phyloP scores from a whole-genome alignment of 2,113 vertebrate genomes.

The Sakesphorus luctuosus region DNA sequence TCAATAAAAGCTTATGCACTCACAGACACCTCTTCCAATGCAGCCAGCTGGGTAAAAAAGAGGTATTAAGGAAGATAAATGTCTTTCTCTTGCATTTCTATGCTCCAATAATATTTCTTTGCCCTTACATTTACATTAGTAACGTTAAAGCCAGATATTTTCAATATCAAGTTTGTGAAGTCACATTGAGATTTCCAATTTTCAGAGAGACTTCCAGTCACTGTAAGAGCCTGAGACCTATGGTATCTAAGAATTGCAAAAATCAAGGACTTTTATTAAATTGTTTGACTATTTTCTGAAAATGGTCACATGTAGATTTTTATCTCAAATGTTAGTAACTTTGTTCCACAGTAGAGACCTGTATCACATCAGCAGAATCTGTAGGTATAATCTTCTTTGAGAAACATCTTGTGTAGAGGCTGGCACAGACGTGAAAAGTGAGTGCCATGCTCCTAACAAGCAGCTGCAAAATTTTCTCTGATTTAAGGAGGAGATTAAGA shows the following conservation, averaged over 20 bases:
- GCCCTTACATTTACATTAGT: background rate
- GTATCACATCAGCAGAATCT: background rate
- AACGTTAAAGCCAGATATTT: background rate
- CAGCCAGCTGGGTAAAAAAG: conserved; percentile 19
- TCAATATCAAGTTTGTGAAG: background rate
- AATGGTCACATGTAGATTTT: background rate
- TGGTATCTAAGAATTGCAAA: background rate
- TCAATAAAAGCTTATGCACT: conserved; percentile 34
- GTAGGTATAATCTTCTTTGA: background rate
- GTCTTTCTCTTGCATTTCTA: conserved; percentile 41
- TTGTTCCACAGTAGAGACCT: background rate
- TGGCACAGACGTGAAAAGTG: background rate
- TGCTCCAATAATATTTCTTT: conserved; percentile 40
- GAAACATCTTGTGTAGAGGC: background rate
- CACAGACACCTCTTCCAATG: background rate
- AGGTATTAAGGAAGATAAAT: background rate
- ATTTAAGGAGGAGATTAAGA: background rate
- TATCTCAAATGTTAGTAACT: background rate
- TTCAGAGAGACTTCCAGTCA: background rate
- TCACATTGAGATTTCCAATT: background rate
- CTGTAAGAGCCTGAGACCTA: background rate
- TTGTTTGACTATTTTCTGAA: background rate
- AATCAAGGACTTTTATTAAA: background rate
- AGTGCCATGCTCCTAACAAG: background rate
- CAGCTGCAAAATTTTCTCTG: background rate